Evolutionary conservation across 2,113 vertebrate species (phyloP).

Genomic region (Philantomba maxwellii): DNA sequence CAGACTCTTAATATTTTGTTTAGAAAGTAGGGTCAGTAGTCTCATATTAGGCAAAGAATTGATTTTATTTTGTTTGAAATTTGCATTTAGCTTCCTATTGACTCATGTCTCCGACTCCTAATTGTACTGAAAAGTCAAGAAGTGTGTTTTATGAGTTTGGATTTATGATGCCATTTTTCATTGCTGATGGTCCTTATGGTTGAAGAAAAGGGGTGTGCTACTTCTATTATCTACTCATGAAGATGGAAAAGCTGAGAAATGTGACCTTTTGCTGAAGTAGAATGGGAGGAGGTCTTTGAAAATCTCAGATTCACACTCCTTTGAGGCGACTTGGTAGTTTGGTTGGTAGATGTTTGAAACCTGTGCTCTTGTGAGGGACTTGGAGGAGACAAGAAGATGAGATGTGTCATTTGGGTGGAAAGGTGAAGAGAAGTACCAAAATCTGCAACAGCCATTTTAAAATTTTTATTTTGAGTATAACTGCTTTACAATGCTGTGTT

Average conservation of each 20-base stretch:
- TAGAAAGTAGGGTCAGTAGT: not conserved
- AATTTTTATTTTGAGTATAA: not conserved
- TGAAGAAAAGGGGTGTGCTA: not conserved
- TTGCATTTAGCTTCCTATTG: not conserved
- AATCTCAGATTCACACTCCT: not conserved
- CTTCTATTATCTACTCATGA: not conserved
- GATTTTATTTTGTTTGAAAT: not conserved
- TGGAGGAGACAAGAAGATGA: not conserved
- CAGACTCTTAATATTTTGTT: not conserved
- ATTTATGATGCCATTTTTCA: not conserved
- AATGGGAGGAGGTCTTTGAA: not conserved
- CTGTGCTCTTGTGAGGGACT: not conserved
- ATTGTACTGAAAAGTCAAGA: not conserved
- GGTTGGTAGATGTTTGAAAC: not conserved
- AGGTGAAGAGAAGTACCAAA: not conserved
- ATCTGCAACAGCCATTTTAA: not conserved
- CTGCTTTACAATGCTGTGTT: not conserved
- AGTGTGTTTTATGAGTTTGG: not conserved
- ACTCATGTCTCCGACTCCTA: not conserved
- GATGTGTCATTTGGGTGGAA: accelerated
- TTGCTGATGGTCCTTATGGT: not conserved
- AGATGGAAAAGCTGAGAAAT: not conserved
- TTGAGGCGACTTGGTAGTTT: not conserved
- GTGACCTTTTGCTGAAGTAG: not conserved
- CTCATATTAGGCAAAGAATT: not conserved